phyloP scores from a whole-genome alignment of 2,113 vertebrate species.

The Hystrix cristata region DNA sequence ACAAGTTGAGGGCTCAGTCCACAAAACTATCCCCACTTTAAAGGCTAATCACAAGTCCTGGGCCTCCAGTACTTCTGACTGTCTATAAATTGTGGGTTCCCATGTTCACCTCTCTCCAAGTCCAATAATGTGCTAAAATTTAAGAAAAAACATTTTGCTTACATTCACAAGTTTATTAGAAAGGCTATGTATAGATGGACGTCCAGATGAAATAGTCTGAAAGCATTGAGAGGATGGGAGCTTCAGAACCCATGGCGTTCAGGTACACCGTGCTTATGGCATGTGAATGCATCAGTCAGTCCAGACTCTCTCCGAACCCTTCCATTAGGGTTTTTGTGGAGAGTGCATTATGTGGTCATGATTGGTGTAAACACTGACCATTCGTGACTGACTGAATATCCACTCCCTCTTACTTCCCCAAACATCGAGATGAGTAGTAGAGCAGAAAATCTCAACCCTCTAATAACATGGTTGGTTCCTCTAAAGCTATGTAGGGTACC shows the following conservation, averaged over 20 bases:
- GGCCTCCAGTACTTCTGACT: not conserved
- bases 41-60: not conserved
- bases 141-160: not conserved
- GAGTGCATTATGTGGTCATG: not conserved
- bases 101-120: not conserved
- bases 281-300: not conserved
- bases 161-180: not conserved
- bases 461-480: not conserved
- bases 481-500: not conserved
- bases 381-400: not conserved
- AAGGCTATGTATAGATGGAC: not conserved
- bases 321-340: not conserved
- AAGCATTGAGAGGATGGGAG: not conserved
- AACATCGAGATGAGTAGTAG: not conserved
- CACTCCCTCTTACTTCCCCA: not conserved
- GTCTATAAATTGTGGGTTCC: too few species aligned
- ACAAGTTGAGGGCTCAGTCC: not conserved
- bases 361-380: not conserved
- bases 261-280: rapidly evolving
- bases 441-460: not conserved
- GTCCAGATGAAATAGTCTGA: not conserved
- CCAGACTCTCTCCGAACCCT: not conserved
- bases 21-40: not conserved
- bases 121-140: not conserved
- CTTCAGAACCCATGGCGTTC: not conserved